These are phyloP conservation scores for Nymphalis io DNA, from an alignment of 1,140 invertebrate species.

Conservation along the genomic window DNA sequence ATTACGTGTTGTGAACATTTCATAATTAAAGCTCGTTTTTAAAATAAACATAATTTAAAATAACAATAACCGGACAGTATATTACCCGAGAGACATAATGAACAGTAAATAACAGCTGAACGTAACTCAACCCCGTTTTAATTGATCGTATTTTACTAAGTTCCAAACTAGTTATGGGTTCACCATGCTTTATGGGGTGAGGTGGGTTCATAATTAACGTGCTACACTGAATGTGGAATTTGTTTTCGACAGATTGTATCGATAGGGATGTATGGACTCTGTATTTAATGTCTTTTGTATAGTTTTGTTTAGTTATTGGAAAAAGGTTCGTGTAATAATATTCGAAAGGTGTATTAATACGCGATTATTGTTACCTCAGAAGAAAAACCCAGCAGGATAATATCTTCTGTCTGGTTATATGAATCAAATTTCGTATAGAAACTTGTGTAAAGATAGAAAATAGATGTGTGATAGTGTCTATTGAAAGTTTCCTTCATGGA, in stretches of 20 bases:
- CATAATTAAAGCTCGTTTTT: no score
- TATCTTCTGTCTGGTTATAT: no score
- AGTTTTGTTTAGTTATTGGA: slow-evolving; percentile 6
- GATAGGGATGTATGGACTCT: slow-evolving; percentile 14
- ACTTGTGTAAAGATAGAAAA: no score
- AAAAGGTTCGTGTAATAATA: neutral
- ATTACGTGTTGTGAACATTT: no score
- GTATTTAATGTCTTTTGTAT: slow-evolving; percentile 27
- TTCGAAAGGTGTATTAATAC: neutral
- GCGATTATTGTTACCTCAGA: neutral
- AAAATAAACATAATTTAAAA: neutral
- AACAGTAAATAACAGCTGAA: slow-evolving; percentile 27
- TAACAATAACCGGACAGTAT: slow-evolving; percentile 1
- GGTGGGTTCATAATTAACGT: slow-evolving; percentile 35
- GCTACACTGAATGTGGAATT: slow-evolving; percentile 31
- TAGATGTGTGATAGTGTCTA: no score
- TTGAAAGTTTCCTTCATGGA: no score
- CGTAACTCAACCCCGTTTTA: slow-evolving; percentile 29
- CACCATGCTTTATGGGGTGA: slow-evolving; percentile 28
- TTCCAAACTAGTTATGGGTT: slow-evolving; percentile 32
- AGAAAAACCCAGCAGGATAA: no score
- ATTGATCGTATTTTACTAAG: slow-evolving; percentile 45
- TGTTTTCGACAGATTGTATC: slow-evolving; percentile 37
- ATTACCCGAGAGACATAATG: slow-evolving; percentile 16
- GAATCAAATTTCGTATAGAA: no score